phyloP scores from a whole-genome alignment of 2,888 invertebrate species.

The Rugalucina vietnamica region DNA sequence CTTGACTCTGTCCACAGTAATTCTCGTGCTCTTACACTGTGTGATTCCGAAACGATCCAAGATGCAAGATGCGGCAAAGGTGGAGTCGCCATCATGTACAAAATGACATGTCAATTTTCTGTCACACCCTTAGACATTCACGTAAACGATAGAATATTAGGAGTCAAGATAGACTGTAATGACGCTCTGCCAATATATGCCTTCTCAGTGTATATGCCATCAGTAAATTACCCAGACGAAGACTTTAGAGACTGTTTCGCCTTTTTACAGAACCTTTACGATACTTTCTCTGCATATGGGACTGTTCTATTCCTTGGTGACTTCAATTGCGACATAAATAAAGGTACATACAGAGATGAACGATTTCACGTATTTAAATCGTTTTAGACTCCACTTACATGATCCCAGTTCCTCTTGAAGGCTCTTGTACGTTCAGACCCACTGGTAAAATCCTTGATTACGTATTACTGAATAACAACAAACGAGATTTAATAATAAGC shows the following conservation, averaged over 20 bases:
- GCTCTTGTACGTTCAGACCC: not conserved
- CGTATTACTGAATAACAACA: not conserved
- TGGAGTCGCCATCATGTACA: not conserved
- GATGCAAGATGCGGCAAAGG: not conserved
- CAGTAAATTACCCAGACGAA: not conserved
- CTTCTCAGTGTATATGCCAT: constrained; percentile 13
- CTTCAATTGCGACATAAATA: constrained; percentile 1
- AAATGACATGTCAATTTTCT: not conserved
- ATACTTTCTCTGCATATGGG: not conserved
- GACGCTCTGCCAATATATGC: not conserved
- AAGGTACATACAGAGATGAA: not conserved
- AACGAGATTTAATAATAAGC: not conserved
- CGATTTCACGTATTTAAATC: not conserved
- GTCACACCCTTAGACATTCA: not conserved
- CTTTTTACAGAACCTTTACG: not conserved
- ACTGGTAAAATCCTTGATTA: not conserved
- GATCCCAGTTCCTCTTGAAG: not conserved
- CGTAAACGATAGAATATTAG: constrained; percentile 8
- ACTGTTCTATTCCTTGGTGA: not conserved
- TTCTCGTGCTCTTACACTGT: not conserved
- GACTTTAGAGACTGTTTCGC: not conserved
- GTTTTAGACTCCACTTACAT: not conserved
- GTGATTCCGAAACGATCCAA: not conserved
- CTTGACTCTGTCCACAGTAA: no score
- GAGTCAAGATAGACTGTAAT: not conserved